phyloP scores from a whole-genome alignment of 2,888 invertebrate genomes.

The Chymomyza caudatula region DNA sequence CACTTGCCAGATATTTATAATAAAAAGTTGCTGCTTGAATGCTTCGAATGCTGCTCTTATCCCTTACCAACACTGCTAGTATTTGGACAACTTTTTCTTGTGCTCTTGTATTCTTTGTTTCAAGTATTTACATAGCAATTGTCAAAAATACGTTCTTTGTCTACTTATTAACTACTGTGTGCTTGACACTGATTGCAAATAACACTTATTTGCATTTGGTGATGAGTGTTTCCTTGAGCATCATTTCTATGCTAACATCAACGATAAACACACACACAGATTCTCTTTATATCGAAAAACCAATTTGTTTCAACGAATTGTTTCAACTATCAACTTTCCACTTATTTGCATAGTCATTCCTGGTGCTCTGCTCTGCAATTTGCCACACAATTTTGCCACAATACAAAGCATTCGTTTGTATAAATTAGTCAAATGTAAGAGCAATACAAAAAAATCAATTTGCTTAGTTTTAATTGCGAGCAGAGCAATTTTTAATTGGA shows the following conservation, averaged over 20 bases:
- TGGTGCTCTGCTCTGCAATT: not conserved
- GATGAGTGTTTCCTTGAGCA: constrained; percentile 34
- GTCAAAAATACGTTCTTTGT: constrained; percentile 43
- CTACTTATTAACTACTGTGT: constrained; percentile 52
- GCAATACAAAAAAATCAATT: constrained; percentile 52
- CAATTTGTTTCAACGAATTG: constrained; percentile 41
- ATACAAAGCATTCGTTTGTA: not conserved
- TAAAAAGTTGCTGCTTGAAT: constrained; percentile 30
- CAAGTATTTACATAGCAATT: constrained; percentile 53
- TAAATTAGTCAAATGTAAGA: constrained; percentile 24
- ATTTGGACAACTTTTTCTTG: constrained; percentile 24
- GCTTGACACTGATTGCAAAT: constrained; percentile 38
- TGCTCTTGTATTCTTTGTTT: constrained; percentile 30
- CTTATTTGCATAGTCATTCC: constrained; percentile 64
- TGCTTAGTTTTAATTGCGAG: constrained; percentile 70
- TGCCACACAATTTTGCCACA: constrained; percentile 2
- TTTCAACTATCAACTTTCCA: constrained; percentile 44
- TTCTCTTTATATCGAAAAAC: constrained; percentile 11
- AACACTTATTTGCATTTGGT: constrained; percentile 55
- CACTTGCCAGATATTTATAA: constrained; percentile 17
- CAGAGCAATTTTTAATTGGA: constrained; percentile 56
- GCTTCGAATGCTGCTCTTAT: constrained; percentile 28
- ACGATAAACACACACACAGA: not conserved
- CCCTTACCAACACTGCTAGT: constrained; percentile 14
- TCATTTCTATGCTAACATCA: not conserved